Conservation (phyloP, 2,888 invertebrate genomes). For the Conchocele bisecta region DNA sequence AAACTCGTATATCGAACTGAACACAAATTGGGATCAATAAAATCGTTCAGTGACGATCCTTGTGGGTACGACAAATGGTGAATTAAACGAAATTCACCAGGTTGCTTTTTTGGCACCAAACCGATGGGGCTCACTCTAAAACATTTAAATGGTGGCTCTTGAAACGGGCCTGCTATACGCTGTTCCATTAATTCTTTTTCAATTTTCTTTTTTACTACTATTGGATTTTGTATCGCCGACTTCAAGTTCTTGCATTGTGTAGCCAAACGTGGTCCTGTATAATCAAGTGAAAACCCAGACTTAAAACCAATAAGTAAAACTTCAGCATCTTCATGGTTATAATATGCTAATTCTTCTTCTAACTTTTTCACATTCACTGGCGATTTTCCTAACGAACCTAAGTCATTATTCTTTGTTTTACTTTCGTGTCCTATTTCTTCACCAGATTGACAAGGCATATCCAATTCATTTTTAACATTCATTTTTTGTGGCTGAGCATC, state of each 20-base stretch:
- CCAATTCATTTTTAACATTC: too few relatives aligned
- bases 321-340: background rate
- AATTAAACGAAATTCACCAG: constrained; percentile 21
- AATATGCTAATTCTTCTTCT: background rate
- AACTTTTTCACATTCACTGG: background rate
- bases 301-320: constrained; percentile 17
- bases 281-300: constrained; percentile 37
- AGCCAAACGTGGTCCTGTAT: constrained; percentile 16
- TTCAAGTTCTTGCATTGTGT: constrained; percentile 27
- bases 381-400: background rate
- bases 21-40: constrained; percentile 32
- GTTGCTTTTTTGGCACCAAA: constrained; percentile 21
- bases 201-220: constrained; percentile 23
- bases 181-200: constrained; percentile 32
- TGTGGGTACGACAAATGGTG: constrained; percentile 34
- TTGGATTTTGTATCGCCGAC: constrained; percentile 7
- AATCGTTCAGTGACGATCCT: constrained; percentile 20
- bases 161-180: constrained; percentile 38
- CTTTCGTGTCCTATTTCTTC: too few relatives aligned
- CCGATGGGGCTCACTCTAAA: constrained; percentile 21
- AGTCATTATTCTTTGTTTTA: too few relatives aligned
- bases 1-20: constrained; percentile 27
- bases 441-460: too few relatives aligned
- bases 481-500: too few relatives aligned
- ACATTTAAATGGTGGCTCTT: background rate